These are phyloP conservation scores for Anaspis maculata DNA, from an alignment of 2,888 invertebrate species.

Conservation along the genomic window DNA sequence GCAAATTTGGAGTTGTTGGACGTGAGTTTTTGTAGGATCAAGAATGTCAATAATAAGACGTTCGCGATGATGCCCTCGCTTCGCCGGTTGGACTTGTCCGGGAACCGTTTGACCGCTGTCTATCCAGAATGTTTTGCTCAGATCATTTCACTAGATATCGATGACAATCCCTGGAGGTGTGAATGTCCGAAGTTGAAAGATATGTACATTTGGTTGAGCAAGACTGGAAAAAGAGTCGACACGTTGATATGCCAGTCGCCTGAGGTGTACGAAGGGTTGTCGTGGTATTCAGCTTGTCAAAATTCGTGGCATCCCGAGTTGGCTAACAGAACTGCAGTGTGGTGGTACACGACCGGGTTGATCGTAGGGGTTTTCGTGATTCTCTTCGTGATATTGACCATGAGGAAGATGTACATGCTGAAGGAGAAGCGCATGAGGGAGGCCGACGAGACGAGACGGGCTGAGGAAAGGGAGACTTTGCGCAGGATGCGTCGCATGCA, in stretches of 20 bases:
- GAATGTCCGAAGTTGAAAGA: slow-evolving; percentile 56
- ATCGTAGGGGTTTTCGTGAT: slow-evolving; percentile 48
- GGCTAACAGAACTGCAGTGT: slow-evolving; percentile 37
- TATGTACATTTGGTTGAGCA: slow-evolving; percentile 55
- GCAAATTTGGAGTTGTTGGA: slow-evolving; percentile 53
- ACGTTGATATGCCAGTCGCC: slow-evolving; percentile 61
- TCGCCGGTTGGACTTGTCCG: slow-evolving; percentile 54
- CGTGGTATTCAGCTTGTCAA: slow-evolving; percentile 63
- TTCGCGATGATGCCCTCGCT: slow-evolving; percentile 56
- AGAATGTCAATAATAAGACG: slow-evolving; percentile 52
- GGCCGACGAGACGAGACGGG: slow-evolving; percentile 46
- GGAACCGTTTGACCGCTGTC: slow-evolving; percentile 62
- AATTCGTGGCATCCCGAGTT: slow-evolving; percentile 47
- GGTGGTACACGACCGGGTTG: slow-evolving; percentile 52
- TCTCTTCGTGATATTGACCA: slow-evolving; percentile 47
- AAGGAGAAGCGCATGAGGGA: slow-evolving; percentile 41
- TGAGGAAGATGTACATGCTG: slow-evolving; percentile 49
- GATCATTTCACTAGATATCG: slow-evolving; percentile 50
- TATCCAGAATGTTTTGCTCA: slow-evolving; percentile 53
- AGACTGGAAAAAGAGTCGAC: slow-evolving; percentile 43
- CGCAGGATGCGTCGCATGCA: slow-evolving; percentile 45
- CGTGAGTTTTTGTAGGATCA: slow-evolving; percentile 53
- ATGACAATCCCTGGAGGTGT: slow-evolving; percentile 72
- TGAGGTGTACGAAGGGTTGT: slow-evolving; percentile 50
- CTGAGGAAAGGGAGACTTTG: slow-evolving; percentile 49